Base-by-base conservation (phyloP, 2,797 vertebrate species). In the Heterohyrax brucei region DNA sequence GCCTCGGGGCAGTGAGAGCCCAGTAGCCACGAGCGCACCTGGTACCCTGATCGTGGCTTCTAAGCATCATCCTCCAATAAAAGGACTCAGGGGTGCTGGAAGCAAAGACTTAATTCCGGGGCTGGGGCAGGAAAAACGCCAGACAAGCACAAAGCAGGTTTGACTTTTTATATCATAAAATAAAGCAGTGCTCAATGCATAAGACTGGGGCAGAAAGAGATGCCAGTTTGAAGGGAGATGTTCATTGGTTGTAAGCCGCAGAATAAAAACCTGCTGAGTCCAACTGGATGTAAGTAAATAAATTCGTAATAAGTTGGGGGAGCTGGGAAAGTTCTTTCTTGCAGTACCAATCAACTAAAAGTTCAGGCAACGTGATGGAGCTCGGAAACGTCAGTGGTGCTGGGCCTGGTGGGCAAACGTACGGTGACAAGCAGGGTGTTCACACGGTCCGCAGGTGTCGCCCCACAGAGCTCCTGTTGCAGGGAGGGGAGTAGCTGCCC, bases 221-320 rank as follows among this genome's bases (percentile, higher is more conserved):
- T 4, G 7, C 82, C 44, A 33, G 12, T 68, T 12, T 1, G 9
- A 14, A 28, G 76, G 76, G 81, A 21, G 59, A 56, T 44, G 4
- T 13, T 44, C 46, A 26, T 77, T 44, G 78, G 21, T 68, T 13
- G 1, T 3, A 28, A 24, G 33, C 53, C 10, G 4, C 1, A 13
- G 76, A 24, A 68, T 39, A 19, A 89, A 87, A 30, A 7, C 39
- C 73, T 18, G 0, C 0, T 0, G 56, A 72, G 13, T 3, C n/a
- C 44, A 10, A 9, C 7, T 0, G 44, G 44, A n/a, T 19, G 5
- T 3, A n/a, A n/a, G 10, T n/a, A 30, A 66, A 8, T 2, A 19
- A 13, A 16, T 50, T 79, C 19, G 12, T n/a, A 62, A 59, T 68
- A 44, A 24, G 0, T 30, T 4, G 4, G 28, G 28, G 18, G 33